Conservation (phyloP, 2,797 vertebrate genomes). For the Notamacropus eugenii region DNA sequence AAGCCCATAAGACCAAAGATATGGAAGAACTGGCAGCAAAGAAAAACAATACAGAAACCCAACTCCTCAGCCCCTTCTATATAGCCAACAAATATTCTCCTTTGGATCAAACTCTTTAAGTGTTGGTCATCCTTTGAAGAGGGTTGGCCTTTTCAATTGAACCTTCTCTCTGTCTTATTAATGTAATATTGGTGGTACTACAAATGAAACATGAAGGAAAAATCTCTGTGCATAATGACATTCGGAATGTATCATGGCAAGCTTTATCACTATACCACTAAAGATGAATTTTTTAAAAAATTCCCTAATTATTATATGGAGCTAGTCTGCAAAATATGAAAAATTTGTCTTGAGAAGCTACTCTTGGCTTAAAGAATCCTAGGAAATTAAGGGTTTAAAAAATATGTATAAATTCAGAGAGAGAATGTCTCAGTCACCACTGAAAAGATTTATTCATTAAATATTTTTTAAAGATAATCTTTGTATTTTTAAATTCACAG, state of each 20-base stretch:
- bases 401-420: not conserved
- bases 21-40: not conserved
- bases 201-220: not conserved
- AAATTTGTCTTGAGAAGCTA: not conserved
- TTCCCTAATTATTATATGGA: not conserved
- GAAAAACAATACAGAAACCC: not conserved
- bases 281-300: not conserved
- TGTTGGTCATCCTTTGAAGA: not conserved
- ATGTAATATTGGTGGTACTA: not conserved
- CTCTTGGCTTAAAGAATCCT: not conserved
- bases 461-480: not conserved
- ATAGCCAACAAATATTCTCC: not conserved
- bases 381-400: not conserved
- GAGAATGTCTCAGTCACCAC: not conserved
- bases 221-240: not conserved
- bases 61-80: not conserved
- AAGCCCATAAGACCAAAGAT: not conserved
- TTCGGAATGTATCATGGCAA: not conserved
- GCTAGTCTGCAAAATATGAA: not conserved
- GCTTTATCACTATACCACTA: not conserved
- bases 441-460: conserved; percentile 35
- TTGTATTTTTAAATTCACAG: not conserved
- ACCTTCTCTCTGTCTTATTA: not conserved
- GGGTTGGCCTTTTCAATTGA: not conserved
- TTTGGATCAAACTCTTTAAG: not conserved